Base-by-base conservation (phyloP, 2,797 vertebrate genomes). In the Myotis planiceps region DNA sequence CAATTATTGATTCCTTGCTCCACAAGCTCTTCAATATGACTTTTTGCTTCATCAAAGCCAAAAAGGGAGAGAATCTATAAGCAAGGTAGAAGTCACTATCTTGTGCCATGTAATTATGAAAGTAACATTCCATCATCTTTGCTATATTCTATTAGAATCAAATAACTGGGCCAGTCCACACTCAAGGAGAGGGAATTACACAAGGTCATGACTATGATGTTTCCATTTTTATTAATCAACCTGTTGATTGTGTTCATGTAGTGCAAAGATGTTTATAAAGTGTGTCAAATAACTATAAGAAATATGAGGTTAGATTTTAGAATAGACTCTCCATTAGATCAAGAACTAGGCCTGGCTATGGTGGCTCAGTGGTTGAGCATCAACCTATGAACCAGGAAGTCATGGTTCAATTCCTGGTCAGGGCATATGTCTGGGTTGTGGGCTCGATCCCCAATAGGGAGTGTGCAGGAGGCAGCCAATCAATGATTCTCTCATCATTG, bases 101-200 rank as follows among this genome's bases (percentile, higher is more conserved):
- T 63, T 79, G 25, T 23, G 29, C 10, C 60, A 42, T 21, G 4
- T 69, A 63, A 55, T 55, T 71, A 10, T 27, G 19, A 16, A 74
- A 53, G 21, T 27, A 78, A 18, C 45, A 65, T 45, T 15, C 14
- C 10, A 39, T 39, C 47, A 5, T 81, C 27, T 92, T 68, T n/a
- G 8, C 13, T 19, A 15, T 47, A 37, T 86, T 66, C 7, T 58
- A 12, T 51, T 86, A 75, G 49, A 58, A 88, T 21, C 13, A 87
- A 75, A 25, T 71, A 45, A 69, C 34, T 21, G 29, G 49, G 15
- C 53, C 12, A 69, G 15, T 12, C 42, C 12, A 84, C 32, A 51
- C 1, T 39, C 13, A 23, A 65, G 25, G 25, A 42, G 1, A 49
- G 10, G 2, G 0, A 7, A 65, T n/a, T 49, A 25, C 1, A 58